A percentile compares a stretch with the other conserved stretches of the same genome.
Evolutionary conservation across 2,113 vertebrate genomes (phyloP).

Genomic region (Tenrec ecaudatus): DNA sequence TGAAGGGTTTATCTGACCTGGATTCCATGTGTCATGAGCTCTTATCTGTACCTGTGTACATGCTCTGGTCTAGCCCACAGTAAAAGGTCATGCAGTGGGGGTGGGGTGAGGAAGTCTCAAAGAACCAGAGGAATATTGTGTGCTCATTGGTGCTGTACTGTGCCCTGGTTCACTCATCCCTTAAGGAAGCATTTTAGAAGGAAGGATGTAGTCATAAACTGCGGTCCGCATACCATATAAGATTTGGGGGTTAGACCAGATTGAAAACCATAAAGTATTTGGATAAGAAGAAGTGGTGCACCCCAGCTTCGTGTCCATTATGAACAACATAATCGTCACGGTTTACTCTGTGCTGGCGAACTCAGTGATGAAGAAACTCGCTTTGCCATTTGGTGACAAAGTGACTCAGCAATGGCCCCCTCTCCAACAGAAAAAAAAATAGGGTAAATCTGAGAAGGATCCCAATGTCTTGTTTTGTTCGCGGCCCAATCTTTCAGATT

Average conservation of each 20-base stretch:
- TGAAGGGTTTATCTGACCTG: too few species aligned
- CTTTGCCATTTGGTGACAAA: not conserved
- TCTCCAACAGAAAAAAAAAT: not conserved
- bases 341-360: not conserved
- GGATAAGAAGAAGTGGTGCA: not conserved
- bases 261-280: not conserved
- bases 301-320: too few species aligned
- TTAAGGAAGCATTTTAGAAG: not conserved
- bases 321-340: too few species aligned
- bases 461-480: not conserved
- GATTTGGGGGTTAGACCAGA: not conserved
- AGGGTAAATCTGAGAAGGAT: not conserved
- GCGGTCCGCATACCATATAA: not conserved
- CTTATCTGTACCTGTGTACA: too few species aligned
- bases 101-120: too few species aligned
- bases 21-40: too few species aligned
- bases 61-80: too few species aligned
- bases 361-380: not conserved
- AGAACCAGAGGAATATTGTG: too few species aligned
- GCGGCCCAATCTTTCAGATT: not conserved
- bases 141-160: too few species aligned
- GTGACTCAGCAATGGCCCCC: not conserved
- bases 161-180: too few species aligned
- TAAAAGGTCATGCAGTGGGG: too few species aligned
- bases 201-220: not conserved